Base-by-base conservation (phyloP, 1,140 invertebrate genomes). In the Hestina assimilis region DNA sequence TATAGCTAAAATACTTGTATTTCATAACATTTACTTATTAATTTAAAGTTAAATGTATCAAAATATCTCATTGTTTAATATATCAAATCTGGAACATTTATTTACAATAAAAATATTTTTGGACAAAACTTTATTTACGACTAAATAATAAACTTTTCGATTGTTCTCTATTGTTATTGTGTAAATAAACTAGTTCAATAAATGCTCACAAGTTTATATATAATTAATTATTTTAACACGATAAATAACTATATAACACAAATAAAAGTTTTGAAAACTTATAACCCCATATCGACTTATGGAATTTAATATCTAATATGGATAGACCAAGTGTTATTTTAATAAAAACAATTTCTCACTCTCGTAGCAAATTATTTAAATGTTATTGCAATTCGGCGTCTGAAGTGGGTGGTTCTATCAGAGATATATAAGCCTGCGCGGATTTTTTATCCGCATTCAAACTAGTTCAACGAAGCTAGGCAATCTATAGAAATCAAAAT, bases 391-490 rank as follows among this genome's bases (percentile, higher is more conserved):
- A 67, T 82, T 82, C 64, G 63, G 20, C 57, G 59, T 54, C 53
- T 58, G 63, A 73, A 81, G 80, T 83, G 80, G 79, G 80, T 85
- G 82, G 82, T 68, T 79, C 74, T 56, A 66, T 70, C 66, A 63
- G 55, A 40, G 35, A 81, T 86, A 86, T 86, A 86, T 70, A 86
- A 82, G 79, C 77, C 60, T 66, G 73, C 73, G 67, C 78, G 59
- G 65, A 76, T 78, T 81, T 80, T 83, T 86, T 75, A 72, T 56
- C 69, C 63, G 63, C 80, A 85, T 79, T 83, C 82, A 57, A 83
- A 80, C 79, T 85, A 85, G 79, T 79, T 75, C 75, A 80, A 60
- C 72, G 66, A 66, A 75, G 76, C 75, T 80, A 77, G 75, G 33
- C 70, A 71, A 79, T 66, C 67, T 55, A 58, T 63, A 61, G 63